Base-by-base conservation (phyloP, 1,140 invertebrate species). In the Branchinecta lynchi region DNA sequence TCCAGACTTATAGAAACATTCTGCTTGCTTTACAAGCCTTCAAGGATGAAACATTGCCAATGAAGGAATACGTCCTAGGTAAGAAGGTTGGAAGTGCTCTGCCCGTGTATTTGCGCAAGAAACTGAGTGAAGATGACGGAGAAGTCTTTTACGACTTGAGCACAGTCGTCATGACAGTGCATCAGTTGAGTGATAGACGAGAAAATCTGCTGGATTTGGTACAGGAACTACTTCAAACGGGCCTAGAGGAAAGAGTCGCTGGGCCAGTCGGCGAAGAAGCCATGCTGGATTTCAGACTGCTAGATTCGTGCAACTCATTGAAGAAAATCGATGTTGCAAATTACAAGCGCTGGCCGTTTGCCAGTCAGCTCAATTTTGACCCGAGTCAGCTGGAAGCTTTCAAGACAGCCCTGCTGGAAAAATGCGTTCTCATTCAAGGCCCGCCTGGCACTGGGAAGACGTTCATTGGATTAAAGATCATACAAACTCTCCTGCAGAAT, bases 361-460 rank as follows among this genome's bases (percentile, higher is more conserved):
- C 73, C 43, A 72, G 78, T 12, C 69, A 80, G 17, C 66, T 84
- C 8, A 72, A 75, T n/a, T 77, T 86, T 9, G 83, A 87, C 76
- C 74, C 80, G 44, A 81, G 81, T 66, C 87, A 89, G 75, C 78
- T 78, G 65, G 74, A 75, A 15, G 86, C 86, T 0, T 84, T 83
- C 71, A 76, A 79, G 72, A 77, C 82, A 44, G 84, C 85, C 0
- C 72, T 88, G 12, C 83, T 79, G 0, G 80, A 82, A 66, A 83
- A 87, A 74, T 84, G 88, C 73, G 80, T 83, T 5, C 78, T 93
- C 3, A 92, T 92, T 71, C 90, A 92, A 80, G 86, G 86, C 0
- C 86, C 86, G 10, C 89, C 89, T 0, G 89, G 89, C 7, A 90
- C 88, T 1, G 89, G 89, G 0, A 91, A 92, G 79, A 90, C 89